Base-by-base conservation (phyloP, 1,140 invertebrate species). In the Pseudomyrmex cubaensis region DNA sequence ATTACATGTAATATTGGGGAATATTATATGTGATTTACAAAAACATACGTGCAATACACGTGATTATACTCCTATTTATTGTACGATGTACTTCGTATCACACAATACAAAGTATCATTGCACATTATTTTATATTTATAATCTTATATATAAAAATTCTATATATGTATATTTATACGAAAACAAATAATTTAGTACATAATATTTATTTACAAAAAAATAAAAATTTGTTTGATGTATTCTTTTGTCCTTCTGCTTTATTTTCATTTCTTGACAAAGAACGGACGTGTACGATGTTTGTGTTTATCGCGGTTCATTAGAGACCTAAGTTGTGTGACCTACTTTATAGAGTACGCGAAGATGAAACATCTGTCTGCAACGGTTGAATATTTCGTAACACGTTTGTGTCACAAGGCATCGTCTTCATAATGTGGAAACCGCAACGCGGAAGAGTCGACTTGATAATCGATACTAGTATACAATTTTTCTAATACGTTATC, bases 331-430 rank as follows among this genome's bases (percentile, higher is more conserved):
- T 83, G 74, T 70, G 82, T 66, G 84, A 88, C 73, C 86, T 62
- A 87, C 77, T 86, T 89, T 83, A 50, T 83, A 50, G 50, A 77
- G 2, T 25, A 50, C 35, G 4, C 10, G 35, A 44, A 87, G 52
- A 83, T 80, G 78, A 82, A 82, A 83, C 88, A 89, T 89, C 82
- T 89, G 88, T 52, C 82, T 13, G 35, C 22, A 50, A 70, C n/a
- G 22, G 22, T 22, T 63, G 54, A 75, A 62, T 15, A 63, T 83
- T 83, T 13, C 22, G 44, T 72, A 13, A 12, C n/a, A 4, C 35
- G 5, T 35, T 35, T 46, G 44, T 48, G 17, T 84, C 73, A 52
- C 57, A 12, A 86, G 5, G 2, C 12, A 48, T 74, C 15, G 17
- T 17, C 12, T n/a, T 46, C 25, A 35, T 17, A 7, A 70, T 22